These are phyloP conservation scores for Ashinkailepas kermadecensis DNA, from an alignment of 2,888 invertebrate species.

Conservation along the genomic window DNA sequence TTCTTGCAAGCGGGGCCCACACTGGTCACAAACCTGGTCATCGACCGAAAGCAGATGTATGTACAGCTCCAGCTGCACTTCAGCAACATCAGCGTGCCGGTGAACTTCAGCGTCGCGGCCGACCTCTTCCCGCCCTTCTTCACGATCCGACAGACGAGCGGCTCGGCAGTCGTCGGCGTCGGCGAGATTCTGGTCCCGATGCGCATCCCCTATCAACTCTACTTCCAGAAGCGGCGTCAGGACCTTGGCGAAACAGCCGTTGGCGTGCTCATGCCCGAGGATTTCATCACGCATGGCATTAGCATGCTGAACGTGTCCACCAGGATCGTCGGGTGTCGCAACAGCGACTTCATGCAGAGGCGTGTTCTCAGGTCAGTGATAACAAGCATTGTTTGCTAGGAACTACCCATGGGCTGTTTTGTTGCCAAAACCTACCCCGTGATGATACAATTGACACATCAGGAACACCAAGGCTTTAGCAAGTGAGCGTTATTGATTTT, in stretches of 20 bases:
- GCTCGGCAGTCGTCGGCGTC: neutral
- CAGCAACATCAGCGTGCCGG: neutral
- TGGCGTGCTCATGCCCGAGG: neutral
- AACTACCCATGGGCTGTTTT: too few relatives aligned
- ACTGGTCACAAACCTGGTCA: neutral
- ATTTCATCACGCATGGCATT: neutral
- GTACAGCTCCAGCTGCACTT: neutral
- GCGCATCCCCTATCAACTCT: neutral
- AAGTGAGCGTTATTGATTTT: too few relatives aligned
- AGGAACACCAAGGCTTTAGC: too few relatives aligned
- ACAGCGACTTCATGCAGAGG: neutral
- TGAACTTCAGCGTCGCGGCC: neutral
- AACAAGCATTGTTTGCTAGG: too few relatives aligned
- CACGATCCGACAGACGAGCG: neutral
- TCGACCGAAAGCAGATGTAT: neutral
- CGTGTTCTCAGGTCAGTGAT: neutral
- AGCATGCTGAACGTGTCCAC: neutral
- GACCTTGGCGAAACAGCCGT: neutral
- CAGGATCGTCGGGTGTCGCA: neutral
- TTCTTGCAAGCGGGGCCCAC: neutral
- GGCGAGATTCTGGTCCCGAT: neutral
- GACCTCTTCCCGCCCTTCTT: conserved; percentile 4
- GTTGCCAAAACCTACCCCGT: too few relatives aligned
- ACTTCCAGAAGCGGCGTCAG: neutral
- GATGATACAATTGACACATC: too few relatives aligned